Conservation (phyloP, 2,113 vertebrate genomes). For the Menura novaehollandiae region DNA sequence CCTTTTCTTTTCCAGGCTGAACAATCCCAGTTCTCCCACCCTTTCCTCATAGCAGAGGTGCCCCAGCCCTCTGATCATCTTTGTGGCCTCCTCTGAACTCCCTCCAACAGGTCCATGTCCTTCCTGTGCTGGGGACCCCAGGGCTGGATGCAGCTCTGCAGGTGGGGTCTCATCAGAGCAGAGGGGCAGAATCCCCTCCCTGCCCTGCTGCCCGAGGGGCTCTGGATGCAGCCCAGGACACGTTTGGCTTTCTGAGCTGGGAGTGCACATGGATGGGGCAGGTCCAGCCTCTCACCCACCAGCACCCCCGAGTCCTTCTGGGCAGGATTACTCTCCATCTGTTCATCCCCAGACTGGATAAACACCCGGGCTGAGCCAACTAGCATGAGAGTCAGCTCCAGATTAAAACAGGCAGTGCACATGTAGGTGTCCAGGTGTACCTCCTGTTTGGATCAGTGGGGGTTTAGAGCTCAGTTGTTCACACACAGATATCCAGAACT, state of each 20-base stretch:
- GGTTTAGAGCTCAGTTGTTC: background rate
- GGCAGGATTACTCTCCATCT: background rate
- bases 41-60: background rate
- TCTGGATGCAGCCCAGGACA: background rate
- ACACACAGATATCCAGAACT: background rate
- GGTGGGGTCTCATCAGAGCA: background rate
- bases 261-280: background rate
- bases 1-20: background rate
- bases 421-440: background rate
- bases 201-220: background rate
- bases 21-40: background rate
- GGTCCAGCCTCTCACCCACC: background rate
- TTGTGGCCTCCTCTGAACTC: background rate
- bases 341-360: background rate
- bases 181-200: background rate
- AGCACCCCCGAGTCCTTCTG: background rate
- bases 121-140: background rate
- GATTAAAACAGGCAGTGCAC: background rate
- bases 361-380: background rate
- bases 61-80: background rate
- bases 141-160: background rate
- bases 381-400: background rate
- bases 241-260: background rate
- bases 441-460: background rate
- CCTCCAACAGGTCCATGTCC: background rate